phyloP scores from a whole-genome alignment of 2,888 invertebrate genomes.

The Iphiclides podalirius region DNA sequence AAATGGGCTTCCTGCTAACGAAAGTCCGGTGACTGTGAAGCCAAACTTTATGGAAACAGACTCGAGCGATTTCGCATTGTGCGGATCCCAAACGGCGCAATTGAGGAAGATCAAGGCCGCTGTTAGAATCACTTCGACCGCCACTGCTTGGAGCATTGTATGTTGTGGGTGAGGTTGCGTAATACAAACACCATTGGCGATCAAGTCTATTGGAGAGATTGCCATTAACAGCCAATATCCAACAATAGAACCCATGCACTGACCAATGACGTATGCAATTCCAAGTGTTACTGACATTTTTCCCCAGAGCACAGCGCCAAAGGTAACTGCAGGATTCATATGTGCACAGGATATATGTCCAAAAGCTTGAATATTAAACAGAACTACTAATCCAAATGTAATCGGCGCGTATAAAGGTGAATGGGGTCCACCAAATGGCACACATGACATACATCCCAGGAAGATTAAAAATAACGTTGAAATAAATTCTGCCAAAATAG shows the following conservation, averaged over 20 bases:
- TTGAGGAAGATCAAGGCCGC: conserved; percentile 82
- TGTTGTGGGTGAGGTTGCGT: conserved; percentile 78
- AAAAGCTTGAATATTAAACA: conserved; percentile 82
- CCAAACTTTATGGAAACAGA: conserved; percentile 84
- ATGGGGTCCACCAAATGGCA: conserved; percentile 65
- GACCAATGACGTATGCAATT: conserved; percentile 81
- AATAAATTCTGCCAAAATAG: conserved; percentile 78
- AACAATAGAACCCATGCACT: conserved; percentile 83
- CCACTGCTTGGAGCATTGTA: conserved; percentile 73
- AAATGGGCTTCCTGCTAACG: conserved; percentile 83
- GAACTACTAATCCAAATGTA: conserved; percentile 82
- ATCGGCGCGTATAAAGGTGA: conserved; percentile 75
- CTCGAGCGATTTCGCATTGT: conserved; percentile 82
- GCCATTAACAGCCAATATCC: conserved; percentile 83
- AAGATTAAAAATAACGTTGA: conserved; percentile 83
- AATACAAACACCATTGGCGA: conserved; percentile 77
- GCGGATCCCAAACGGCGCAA: conserved; percentile 87
- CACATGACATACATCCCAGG: conserved; percentile 87
- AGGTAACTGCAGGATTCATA: conserved; percentile 85
- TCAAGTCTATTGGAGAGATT: conserved; percentile 65
- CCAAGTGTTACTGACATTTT: conserved; percentile 77
- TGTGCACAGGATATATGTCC: conserved; percentile 87
- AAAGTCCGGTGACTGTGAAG: conserved; percentile 82
- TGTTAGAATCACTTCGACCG: conserved; percentile 83
- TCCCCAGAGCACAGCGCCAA: conserved; percentile 82